Conservation (phyloP, 2,888 invertebrate species). For the Carpatolechia fugitivella region DNA sequence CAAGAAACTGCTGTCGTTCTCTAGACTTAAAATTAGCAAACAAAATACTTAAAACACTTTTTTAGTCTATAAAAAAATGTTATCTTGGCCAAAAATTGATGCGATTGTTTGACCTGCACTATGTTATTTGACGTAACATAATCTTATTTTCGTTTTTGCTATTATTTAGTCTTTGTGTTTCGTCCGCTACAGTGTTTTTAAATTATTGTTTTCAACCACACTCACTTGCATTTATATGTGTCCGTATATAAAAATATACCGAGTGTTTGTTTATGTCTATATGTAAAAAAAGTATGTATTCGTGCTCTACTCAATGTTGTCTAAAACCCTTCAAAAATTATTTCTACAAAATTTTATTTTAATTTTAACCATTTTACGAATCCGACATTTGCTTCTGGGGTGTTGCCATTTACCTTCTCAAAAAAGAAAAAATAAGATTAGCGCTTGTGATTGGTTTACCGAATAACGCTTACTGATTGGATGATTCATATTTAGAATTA, state of each 20-base stretch:
- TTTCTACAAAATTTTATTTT: conserved; percentile 12
- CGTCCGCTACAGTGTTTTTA: conserved; percentile 65
- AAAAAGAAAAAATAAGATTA: conserved; percentile 34
- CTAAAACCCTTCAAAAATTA: conserved; percentile 28
- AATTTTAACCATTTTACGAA: conserved; percentile 44
- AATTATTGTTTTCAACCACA: conserved; percentile 63
- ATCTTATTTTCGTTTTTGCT: conserved; percentile 3
- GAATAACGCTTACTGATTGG: conserved; percentile 56
- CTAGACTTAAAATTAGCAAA: too few species aligned
- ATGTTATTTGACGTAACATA: conserved; percentile 8
- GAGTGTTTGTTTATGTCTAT: conserved; percentile 21
- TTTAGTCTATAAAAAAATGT: too few species aligned
- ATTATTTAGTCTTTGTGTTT: conserved; percentile 16
- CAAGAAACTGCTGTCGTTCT: too few species aligned
- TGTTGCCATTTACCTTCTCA: conserved; percentile 61
- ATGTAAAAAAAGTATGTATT: conserved; percentile 22
- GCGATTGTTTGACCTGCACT: too few species aligned
- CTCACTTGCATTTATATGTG: conserved; percentile 76
- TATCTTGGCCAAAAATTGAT: too few species aligned
- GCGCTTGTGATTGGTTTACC: conserved; percentile 78
- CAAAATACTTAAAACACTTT: too few species aligned
- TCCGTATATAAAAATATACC: conserved; percentile 24
- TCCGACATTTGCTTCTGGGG: conserved; percentile 73
- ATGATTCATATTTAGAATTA: conserved; percentile 30
- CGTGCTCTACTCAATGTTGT: conserved; percentile 35